Evolutionary conservation across 2,113 vertebrate genomes (phyloP), one percentile per base, ranked within the genome.

Genomic region (Orthonyx spaldingii): DNA sequence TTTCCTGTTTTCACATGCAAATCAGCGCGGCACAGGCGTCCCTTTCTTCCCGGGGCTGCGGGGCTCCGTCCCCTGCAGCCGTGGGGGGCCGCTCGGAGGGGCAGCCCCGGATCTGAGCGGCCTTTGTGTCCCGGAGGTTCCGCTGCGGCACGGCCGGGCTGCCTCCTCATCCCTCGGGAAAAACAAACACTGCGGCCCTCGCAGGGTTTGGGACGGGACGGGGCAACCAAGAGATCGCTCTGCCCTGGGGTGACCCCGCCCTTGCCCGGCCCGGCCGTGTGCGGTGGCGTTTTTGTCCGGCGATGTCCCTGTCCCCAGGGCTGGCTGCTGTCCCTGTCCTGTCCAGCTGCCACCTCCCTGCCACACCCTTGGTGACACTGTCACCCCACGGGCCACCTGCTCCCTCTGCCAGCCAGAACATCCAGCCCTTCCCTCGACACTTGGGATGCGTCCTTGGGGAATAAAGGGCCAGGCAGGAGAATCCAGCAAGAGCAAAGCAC

Each of bases 1-100:
- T n/a, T n/a, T n/a, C n/a, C n/a, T n/a, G 56, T 81, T 97, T 95
- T 70, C 84, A 78, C 71, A 70, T 83, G 88, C 87, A 95, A 90
- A 96, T 72, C 71, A 24, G 57, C 35, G 78, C 11, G 3, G 2
- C 50, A 84, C 84, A 72, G 84, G 16, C 75, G 57, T 50, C 65
- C 60, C 83, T 88, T 83, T 78, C 93, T 94, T 59, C 74, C 42
- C 21, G 3, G 55, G 53, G 53, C 82, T 32, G 28, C 16, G 6
- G 37, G 90, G 32, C 65, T 72, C 89, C 50, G 72, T 79, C 63
- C 87, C 89, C 75, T 39, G 16, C 60, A 21, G 86, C 69, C 50
- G 16, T 56, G 7, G 5, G 82, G 61, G 95, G 80, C 76, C 63
- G 6, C 79, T 75, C 19, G 7, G 2, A 39, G 71, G 90, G 90